A percentile compares a stretch with the other conserved stretches of the same genome.
Evolutionary conservation across 1,140 invertebrate genomes (phyloP).

Genomic region (Rhyzopertha dominica): DNA sequence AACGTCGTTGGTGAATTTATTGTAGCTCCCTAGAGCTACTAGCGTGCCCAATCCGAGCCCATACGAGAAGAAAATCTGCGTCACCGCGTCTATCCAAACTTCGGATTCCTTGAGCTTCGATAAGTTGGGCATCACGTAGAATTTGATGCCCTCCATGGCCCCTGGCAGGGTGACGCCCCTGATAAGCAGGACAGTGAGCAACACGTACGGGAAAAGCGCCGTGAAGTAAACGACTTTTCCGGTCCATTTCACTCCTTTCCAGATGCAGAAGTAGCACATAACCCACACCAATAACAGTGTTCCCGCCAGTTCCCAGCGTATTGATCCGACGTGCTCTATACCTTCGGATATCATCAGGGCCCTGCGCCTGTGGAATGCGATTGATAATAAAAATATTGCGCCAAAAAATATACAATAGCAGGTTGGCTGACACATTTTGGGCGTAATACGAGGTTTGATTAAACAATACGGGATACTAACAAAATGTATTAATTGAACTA

Average conservation of each 20-base stretch:
- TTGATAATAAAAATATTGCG: no score
- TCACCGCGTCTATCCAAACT: constrained; percentile 61
- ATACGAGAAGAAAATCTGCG: constrained; percentile 71
- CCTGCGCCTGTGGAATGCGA: no score
- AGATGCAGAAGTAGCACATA: constrained; percentile 66
- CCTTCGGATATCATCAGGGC: constrained; percentile 55
- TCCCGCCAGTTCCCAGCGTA: constrained; percentile 68
- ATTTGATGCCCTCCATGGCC: constrained; percentile 62
- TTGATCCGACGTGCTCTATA: constrained; percentile 59
- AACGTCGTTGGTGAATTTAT: constrained; percentile 67
- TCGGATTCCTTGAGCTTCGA: constrained; percentile 52
- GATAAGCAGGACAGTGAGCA: constrained; percentile 62
- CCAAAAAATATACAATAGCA: no score
- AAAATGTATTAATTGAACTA: not conserved
- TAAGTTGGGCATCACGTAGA: constrained; percentile 76
- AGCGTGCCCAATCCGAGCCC: constrained; percentile 66
- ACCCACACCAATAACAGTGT: constrained; percentile 68
- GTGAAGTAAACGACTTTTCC: constrained; percentile 81
- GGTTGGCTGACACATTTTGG: constrained; percentile 49
- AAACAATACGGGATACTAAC: constrained; percentile 30
- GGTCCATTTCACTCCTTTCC: constrained; percentile 66
- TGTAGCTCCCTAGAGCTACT: constrained; percentile 70
- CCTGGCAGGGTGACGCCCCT: constrained; percentile 69
- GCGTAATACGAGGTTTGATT: constrained; percentile 39
- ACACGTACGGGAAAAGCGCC: constrained; percentile 71